These are phyloP conservation scores for Erebia palarica DNA, from an alignment of 2,888 invertebrate genomes.

Conservation along the genomic window DNA sequence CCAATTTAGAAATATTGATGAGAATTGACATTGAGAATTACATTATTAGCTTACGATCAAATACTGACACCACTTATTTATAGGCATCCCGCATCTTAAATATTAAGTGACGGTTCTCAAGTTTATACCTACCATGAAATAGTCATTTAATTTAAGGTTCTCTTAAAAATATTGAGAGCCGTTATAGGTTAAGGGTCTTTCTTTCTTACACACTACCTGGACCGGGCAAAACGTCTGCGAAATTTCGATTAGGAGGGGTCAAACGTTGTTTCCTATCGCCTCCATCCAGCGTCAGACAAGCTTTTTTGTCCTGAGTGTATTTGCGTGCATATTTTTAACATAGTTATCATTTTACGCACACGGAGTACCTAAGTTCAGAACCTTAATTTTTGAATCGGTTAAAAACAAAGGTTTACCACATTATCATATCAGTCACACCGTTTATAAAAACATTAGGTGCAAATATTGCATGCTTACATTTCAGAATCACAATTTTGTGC, in stretches of 20 bases:
- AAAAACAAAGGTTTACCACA: not conserved
- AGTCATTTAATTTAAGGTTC: not conserved
- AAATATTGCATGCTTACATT: constrained; percentile 4
- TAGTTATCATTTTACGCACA: not conserved
- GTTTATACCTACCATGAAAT: too few species aligned
- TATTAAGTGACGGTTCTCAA: too few species aligned
- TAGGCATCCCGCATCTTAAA: not conserved
- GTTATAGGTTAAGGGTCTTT: too few species aligned
- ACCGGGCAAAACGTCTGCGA: too few species aligned
- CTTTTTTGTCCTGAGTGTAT: too few species aligned
- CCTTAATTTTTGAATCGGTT: not conserved
- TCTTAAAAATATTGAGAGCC: not conserved
- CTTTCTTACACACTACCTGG: too few species aligned
- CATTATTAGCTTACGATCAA: not conserved
- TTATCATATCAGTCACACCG: constrained; percentile 15
- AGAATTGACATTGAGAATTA: not conserved
- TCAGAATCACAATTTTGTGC: constrained; percentile 7
- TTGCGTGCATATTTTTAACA: not conserved
- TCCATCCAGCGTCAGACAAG: too few species aligned
- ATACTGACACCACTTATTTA: not conserved
- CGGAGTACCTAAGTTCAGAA: not conserved
- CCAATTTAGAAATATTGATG: not conserved
- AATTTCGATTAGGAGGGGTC: too few species aligned
- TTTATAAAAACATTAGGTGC: constrained; percentile 22
- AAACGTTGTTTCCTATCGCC: too few species aligned